Evolutionary conservation across 2,888 invertebrate genomes (phyloP), one percentile per base, ranked within the genome.

Genomic region (Drosophila yooni): DNA sequence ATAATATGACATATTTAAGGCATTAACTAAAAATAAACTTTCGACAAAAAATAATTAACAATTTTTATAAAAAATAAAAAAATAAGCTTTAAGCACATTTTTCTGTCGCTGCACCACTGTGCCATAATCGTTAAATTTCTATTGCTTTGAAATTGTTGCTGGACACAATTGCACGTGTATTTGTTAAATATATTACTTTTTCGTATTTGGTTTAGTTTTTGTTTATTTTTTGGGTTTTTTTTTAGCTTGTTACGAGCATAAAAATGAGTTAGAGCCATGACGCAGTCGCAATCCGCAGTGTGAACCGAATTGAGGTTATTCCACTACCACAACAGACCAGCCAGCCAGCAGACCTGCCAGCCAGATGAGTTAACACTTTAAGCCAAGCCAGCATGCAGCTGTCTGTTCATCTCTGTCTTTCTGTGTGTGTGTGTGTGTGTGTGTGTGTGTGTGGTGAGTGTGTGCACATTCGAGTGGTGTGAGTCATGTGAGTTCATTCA

Each of bases 241-340:
- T 52, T 67, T 75, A 33, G 33, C 11, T 63, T 51, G 71, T 78
- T 74, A 65, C 70, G 81, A 63, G 64, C 67, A 63, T 70, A 36
- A 69, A 72, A 74, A 57, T 57, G 38, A 81, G 65, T 87, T 90
- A 89, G 66, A 73, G 79, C 83, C 86, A 79, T 81, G 70, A 80
- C 90, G 85, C 88, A 85, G 86, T 81, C 89, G 82, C 84, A 77
- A 79, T 81, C 70, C 81, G 73, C 71, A 87, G 74, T 82, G 76
- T 85, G 83, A 90, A 77, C 89, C 77, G 64, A 91, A 87, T 83
- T 90, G 89, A 88, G 87, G 87, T 87, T 87, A 91, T 76, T 57
- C 88, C 91, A 82, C 65, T 61, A 70, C 52, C 71, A 87, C 76
- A 76, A 70, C 54, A 74, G 76, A 89, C 79, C 74, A 66, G 51